A percentile compares a stretch with the other conserved stretches of the same genome.
Evolutionary conservation across 2,797 vertebrate species (phyloP).

Genomic region (Hyperoplus immaculatus): DNA sequence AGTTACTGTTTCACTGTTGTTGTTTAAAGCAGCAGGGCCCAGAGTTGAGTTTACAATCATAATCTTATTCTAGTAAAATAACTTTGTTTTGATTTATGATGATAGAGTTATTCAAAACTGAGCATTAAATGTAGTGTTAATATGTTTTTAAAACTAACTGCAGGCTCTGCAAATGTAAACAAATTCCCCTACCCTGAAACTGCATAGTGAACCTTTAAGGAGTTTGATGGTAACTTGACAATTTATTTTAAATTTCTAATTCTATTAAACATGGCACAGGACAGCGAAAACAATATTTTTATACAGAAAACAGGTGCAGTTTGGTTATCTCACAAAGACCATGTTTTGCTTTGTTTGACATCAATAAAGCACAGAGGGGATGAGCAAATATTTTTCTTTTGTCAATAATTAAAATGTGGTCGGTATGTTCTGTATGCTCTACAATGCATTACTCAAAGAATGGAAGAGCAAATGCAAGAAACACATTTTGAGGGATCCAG

Average conservation of each 20-base stretch:
- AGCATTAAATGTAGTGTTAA: too few relatives aligned
- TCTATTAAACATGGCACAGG: background rate
- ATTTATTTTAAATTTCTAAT: background rate
- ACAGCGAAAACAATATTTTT: background rate
- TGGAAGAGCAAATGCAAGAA: background rate
- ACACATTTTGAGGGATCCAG: conserved; percentile 2
- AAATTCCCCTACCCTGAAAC: too few relatives aligned
- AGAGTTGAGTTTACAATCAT: too few relatives aligned
- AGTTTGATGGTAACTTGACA: too few relatives aligned
- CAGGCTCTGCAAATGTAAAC: too few relatives aligned
- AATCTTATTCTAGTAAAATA: too few relatives aligned
- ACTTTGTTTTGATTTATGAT: too few relatives aligned
- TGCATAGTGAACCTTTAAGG: too few relatives aligned
- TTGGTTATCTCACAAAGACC: conserved; percentile 24
- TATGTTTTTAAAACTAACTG: too few relatives aligned
- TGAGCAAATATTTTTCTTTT: conserved; percentile 53
- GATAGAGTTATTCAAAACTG: too few relatives aligned
- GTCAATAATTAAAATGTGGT: conserved; percentile 28
- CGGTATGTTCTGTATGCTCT: background rate
- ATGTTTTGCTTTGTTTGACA: conserved; percentile 35
- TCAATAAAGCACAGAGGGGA: conserved; percentile 27
- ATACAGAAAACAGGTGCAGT: conserved; percentile 10
- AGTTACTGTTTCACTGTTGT: too few relatives aligned
- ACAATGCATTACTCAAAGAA: conserved; percentile 30
- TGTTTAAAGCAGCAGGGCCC: too few relatives aligned